A percentile compares a stretch with the other conserved stretches of the same genome.
These are phyloP conservation scores for Metopolophium dirhodum DNA, from an alignment of 1,140 invertebrate species.

Conservation along the genomic window DNA sequence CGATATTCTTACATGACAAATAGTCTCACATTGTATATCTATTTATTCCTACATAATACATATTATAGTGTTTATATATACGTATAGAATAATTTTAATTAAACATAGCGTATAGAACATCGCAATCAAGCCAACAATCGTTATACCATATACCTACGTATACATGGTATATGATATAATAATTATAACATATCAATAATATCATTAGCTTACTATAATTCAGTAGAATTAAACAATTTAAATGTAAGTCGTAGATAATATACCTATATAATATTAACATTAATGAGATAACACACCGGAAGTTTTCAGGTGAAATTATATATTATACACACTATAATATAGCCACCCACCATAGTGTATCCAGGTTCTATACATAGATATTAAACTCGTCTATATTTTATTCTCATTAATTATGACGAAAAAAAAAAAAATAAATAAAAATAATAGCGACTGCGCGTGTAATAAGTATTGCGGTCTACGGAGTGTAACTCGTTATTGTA, in stretches of 20 bases:
- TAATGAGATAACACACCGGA: neutral
- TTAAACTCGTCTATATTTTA: neutral
- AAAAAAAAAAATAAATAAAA: neutral
- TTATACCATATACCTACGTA: neutral
- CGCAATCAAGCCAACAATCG: neutral
- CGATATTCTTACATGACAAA: neutral
- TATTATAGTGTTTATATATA: neutral
- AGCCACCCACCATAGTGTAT: neutral
- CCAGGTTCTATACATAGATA: neutral
- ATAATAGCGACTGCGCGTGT: neutral
- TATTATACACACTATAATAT: neutral
- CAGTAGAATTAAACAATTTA: neutral
- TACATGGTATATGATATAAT: too few relatives aligned
- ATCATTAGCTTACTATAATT: neutral
- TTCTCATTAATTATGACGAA: constrained; percentile 6
- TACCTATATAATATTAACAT: neutral
- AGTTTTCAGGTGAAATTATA: neutral
- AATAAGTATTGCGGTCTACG: neutral
- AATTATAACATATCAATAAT: neutral
- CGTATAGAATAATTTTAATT: neutral
- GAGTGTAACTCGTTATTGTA: constrained; percentile 30
- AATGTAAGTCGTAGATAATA: neutral
- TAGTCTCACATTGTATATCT: neutral
- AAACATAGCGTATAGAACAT: neutral
- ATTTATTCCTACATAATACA: neutral